A percentile compares a stretch with the other conserved stretches of the same genome.
Conservation (phyloP, 2,797 vertebrate genomes). For the Falco berigora region DNA sequence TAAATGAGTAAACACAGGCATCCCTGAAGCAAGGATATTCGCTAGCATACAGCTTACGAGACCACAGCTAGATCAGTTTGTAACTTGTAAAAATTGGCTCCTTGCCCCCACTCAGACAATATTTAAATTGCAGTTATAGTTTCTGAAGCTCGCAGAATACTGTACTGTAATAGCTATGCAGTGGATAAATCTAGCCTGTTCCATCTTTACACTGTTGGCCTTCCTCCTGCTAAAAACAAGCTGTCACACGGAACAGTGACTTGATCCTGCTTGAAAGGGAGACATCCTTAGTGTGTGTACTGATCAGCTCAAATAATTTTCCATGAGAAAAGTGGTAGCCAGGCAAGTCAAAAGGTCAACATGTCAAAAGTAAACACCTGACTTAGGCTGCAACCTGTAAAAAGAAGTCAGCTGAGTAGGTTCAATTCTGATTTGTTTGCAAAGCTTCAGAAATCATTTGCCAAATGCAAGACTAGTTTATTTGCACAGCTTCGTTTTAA, state of each 20-base stretch:
- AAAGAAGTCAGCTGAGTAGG: neutral
- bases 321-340: neutral
- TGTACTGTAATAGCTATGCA: neutral
- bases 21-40: neutral
- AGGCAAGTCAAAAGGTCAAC: neutral
- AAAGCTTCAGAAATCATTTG: neutral
- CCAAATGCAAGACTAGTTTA: neutral
- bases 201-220: neutral
- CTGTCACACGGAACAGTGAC: neutral
- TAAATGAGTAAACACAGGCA: neutral
- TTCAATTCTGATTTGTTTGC: neutral
- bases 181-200: neutral
- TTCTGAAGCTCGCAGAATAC: neutral
- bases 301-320: neutral
- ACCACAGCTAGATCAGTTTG: neutral
- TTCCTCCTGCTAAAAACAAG: neutral
- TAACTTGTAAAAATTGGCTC: neutral
- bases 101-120: neutral
- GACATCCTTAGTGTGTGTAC: neutral
- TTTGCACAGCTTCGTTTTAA: neutral
- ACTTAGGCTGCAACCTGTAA: neutral
- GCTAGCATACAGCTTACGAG: neutral
- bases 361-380: neutral
- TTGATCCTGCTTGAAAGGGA: neutral
- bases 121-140: rapidly evolving